Percentiles rank a stretch among this genome's conserved stretches.
Conservation (phyloP, 2,113 vertebrate species). For the Rousettus leschenaultii region DNA sequence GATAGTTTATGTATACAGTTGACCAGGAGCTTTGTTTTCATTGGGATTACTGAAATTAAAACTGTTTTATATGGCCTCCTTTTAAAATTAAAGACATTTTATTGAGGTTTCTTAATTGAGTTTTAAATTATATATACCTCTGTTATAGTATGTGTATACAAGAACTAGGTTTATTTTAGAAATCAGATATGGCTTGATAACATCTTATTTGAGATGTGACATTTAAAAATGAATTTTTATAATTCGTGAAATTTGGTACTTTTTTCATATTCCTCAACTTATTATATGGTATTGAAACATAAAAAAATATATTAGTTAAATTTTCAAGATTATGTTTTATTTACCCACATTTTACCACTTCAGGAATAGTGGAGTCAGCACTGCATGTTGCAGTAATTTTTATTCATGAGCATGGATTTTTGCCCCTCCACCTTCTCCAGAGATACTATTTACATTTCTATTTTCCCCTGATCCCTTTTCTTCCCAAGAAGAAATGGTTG, state of each 20-base stretch:
- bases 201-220: background rate
- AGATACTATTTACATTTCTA: background rate
- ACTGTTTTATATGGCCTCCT: background rate
- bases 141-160: background rate
- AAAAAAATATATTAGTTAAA: background rate
- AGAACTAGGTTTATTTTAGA: constrained; percentile 35
- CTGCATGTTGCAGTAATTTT: constrained; percentile 6
- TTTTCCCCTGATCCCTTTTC: background rate
- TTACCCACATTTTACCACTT: background rate
- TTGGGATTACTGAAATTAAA: background rate
- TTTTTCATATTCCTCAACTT: background rate
- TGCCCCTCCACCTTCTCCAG: background rate
- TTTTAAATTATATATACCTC: constrained; percentile 8
- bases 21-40: background rate
- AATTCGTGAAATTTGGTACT: background rate
- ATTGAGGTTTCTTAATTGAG: background rate
- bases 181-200: background rate
- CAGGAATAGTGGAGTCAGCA: background rate
- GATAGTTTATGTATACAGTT: background rate
- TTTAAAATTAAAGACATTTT: constrained; percentile 33
- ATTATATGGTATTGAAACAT: background rate
- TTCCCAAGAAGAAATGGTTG: background rate
- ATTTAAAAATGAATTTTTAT: constrained; percentile 36
- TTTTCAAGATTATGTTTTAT: background rate
- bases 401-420: background rate